Percentiles rank a stretch among this genome's conserved stretches.
phyloP scores from a whole-genome alignment of 2,888 invertebrate genomes.

The Dichetophora obliterata region DNA sequence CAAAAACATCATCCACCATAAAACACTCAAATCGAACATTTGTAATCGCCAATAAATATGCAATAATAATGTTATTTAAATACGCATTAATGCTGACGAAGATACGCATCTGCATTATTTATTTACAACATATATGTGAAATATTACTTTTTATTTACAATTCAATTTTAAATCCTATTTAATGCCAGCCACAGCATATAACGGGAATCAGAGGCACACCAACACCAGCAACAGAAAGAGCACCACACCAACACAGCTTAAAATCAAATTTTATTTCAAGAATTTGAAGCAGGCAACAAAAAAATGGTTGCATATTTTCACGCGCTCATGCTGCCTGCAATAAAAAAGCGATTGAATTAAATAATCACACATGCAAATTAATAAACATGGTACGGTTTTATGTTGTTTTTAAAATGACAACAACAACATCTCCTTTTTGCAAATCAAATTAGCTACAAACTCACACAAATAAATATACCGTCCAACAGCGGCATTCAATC shows the following conservation, averaged over 20 bases:
- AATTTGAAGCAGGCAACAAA: neutral
- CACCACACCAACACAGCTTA: too few relatives aligned
- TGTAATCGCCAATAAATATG: constrained; percentile 9
- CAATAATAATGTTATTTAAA: neutral
- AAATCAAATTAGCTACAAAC: too few relatives aligned
- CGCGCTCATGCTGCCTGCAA: constrained; percentile 1
- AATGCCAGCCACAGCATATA: neutral
- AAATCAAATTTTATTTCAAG: neutral
- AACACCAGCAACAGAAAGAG: too few relatives aligned
- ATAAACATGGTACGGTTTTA: neutral
- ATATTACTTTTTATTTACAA: constrained; percentile 9
- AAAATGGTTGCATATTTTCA: constrained; percentile 2
- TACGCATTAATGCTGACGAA: neutral
- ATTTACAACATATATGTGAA: constrained; percentile 11
- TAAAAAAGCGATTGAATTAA: constrained; percentile 20
- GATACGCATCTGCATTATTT: constrained; percentile 17
- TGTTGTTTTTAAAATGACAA: neutral
- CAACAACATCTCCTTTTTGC: neutral
- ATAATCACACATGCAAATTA: constrained; percentile 19
- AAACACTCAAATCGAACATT: neutral
- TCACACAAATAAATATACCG: too few relatives aligned
- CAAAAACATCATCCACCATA: neutral
- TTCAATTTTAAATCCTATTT: constrained; percentile 6
- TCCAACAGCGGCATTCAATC: too few relatives aligned
- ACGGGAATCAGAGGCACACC: too few relatives aligned